Evolutionary conservation across 53 echinoderm and acorn worm genomes (phyloP), one percentile per base, ranked within the genome.

Genomic region (Mesocentrotus franciscanus): DNA sequence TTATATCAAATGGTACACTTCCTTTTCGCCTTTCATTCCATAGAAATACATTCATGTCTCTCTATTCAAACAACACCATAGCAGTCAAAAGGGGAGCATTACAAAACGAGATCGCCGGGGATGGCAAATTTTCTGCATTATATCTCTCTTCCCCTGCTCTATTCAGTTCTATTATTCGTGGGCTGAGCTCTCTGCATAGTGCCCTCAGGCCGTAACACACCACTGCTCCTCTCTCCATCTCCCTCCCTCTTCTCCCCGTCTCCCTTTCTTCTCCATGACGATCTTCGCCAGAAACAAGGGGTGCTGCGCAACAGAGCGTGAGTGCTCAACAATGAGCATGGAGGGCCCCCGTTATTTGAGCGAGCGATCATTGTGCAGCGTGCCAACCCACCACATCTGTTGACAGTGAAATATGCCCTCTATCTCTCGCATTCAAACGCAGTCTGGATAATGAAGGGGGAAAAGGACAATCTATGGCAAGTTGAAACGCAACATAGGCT

Each of bases 361-460:
- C 39, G 76, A 92, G 57, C 74, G 74, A 92, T 92, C 92, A 92
- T 71, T 71, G 74, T 92, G 56, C 56, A 35, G 91, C 62, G 75
- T 72, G 56, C 72, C 92, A 71, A 71, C 92, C 92, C 74, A 39
- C 56, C 74, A 64, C 92, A 92, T 92, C 92, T 92, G 92, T 74
- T 92, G 92, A 92, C 92, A 92, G 92, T 92, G 71, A 92, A 72
- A 92, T 92, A 92, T 92, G 71, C 92, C 49, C 71, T 74, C 56
- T 92, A 92, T 92, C 92, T 92, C 75, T 72, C 76, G 3, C 92
- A 14, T 74, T 92, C 92, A 91, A 66, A 66, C 64, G 58, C 58
- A 87, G 87, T 24, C 58, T 87, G 57, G 87, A 87, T 87, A 87
- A 87, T 87, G 87, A 87, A 87, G 59, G 87, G 57, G 87, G 87